These are phyloP conservation scores for Cydia fagiglandana DNA, from an alignment of 1,140 invertebrate species.

Conservation along the genomic window DNA sequence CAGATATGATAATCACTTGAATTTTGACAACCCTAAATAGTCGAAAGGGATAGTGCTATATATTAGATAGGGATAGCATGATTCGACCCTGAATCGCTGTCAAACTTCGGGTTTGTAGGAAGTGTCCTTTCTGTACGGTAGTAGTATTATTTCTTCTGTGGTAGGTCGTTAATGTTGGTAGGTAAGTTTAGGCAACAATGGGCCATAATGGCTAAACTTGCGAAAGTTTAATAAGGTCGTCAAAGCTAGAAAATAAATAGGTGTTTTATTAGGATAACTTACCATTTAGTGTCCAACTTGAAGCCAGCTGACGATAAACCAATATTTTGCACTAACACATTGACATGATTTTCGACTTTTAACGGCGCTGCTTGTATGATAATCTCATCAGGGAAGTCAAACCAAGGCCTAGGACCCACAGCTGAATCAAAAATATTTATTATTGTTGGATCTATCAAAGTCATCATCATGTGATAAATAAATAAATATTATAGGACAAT, in stretches of 20 bases:
- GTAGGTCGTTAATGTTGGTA: too few relatives aligned
- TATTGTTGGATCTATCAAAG: too few relatives aligned
- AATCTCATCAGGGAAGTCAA: slow-evolving; percentile 65
- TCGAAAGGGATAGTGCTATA: too few relatives aligned
- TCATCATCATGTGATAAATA: too few relatives aligned
- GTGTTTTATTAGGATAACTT: slow-evolving; percentile 21
- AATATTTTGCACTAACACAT: slow-evolving; percentile 54
- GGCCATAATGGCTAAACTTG: background rate
- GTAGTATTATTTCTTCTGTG: too few relatives aligned
- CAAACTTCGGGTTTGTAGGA: too few relatives aligned
- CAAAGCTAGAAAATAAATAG: background rate
- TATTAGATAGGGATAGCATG: too few relatives aligned
- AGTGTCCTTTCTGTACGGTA: too few relatives aligned
- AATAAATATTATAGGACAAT: too few relatives aligned
- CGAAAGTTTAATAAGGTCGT: background rate
- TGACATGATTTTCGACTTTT: slow-evolving; percentile 59
- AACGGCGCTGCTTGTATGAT: slow-evolving; percentile 56
- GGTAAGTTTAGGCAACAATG: background rate
- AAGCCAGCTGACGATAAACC: slow-evolving; percentile 58
- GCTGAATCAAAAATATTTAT: slow-evolving; percentile 43
- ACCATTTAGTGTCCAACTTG: slow-evolving; percentile 59
- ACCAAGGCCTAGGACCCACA: slow-evolving; percentile 64
- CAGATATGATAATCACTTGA: too few relatives aligned
- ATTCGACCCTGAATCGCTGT: too few relatives aligned
- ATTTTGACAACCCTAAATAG: too few relatives aligned